Evolutionary conservation across 2,888 invertebrate species (phyloP).

Genomic region (Phyllotreta cruciferae): DNA sequence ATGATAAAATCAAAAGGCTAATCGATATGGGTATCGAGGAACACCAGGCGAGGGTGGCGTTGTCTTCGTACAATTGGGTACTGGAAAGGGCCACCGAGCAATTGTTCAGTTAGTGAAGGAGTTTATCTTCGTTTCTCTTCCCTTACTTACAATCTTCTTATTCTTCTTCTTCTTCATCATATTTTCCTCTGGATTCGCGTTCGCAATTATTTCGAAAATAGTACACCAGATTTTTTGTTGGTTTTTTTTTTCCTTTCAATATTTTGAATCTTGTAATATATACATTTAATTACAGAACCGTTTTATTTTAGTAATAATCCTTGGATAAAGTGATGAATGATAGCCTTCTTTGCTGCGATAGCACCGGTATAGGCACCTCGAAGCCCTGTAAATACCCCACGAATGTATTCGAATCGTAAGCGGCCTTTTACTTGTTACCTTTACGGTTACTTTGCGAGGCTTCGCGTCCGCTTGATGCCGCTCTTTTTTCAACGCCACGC

Average conservation of each 20-base stretch:
- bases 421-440: background rate
- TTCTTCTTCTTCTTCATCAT: background rate
- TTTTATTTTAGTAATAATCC: no score
- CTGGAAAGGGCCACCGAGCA: constrained; percentile 90
- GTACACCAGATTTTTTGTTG: no score
- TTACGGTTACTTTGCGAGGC: no score
- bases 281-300: no score
- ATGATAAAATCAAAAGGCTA: constrained; percentile 86
- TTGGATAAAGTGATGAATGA: constrained; percentile 1
- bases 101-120: constrained; percentile 75
- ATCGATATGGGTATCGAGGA: constrained; percentile 95
- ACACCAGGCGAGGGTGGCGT: constrained; percentile 85
- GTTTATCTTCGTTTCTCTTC: background rate
- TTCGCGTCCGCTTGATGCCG: constrained; percentile 56
- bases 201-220: no score
- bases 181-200: no score
- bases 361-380: constrained; percentile 15
- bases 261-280: no score
- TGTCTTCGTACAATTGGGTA: constrained; percentile 93
- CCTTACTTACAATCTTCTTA: background rate
- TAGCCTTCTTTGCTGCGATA: constrained; percentile 7
- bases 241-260: no score
- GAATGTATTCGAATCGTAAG: background rate
- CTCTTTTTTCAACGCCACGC: constrained; percentile 65
- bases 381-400: constrained; percentile 4